Conservation (phyloP, 2,797 vertebrate species). For the Bryconaethiops microstoma region DNA sequence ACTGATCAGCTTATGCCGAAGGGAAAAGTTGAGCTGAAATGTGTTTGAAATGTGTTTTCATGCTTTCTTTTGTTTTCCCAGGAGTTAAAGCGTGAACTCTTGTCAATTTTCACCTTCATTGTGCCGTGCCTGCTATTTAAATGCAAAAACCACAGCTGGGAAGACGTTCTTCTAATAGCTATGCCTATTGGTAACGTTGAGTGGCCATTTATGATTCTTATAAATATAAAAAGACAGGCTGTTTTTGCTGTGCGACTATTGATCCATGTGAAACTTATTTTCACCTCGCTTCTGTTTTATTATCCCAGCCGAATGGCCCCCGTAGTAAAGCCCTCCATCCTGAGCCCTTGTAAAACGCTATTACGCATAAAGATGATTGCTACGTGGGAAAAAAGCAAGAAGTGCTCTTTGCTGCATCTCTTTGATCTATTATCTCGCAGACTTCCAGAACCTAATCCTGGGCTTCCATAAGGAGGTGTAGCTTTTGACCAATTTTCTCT, state of each 20-base stretch:
- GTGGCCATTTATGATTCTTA: constrained; percentile 1
- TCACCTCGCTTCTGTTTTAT: constrained; percentile 44
- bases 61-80: constrained; percentile 6
- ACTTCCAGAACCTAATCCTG: constrained; percentile 77
- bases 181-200: constrained; percentile 12
- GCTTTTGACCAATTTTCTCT: constrained; percentile 25
- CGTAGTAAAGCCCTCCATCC: constrained; percentile 53
- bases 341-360: constrained; percentile 61
- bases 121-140: constrained; percentile 24
- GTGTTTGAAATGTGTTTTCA: neutral
- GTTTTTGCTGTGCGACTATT: constrained; percentile 23
- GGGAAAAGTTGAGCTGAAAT: neutral
- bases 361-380: constrained; percentile 65
- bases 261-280: constrained; percentile 39
- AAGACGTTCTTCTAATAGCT: neutral
- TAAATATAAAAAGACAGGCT: neutral
- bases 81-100: neutral
- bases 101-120: constrained; percentile 4
- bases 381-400: constrained; percentile 65
- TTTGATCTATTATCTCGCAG: constrained; percentile 82
- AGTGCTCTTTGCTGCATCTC: constrained; percentile 65
- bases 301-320: constrained; percentile 39
- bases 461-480: constrained; percentile 67
- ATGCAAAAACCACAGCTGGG: neutral
- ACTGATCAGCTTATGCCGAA: neutral